Evolutionary conservation across 2,113 vertebrate species (phyloP).

Genomic region (Dasyprocta punctata): DNA sequence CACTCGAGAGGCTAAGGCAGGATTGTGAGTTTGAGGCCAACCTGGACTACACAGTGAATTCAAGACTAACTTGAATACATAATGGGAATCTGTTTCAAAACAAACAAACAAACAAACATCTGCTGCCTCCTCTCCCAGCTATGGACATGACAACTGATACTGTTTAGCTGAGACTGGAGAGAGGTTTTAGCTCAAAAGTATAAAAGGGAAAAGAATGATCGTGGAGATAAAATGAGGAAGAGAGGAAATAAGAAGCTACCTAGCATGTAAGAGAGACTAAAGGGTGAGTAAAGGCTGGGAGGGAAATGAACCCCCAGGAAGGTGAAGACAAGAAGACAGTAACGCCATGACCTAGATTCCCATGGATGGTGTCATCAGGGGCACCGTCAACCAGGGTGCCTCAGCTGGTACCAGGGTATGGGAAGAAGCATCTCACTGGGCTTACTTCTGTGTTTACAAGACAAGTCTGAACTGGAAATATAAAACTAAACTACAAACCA

Average conservation of each 20-base stretch:
- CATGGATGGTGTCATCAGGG: background rate
- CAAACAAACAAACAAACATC: background rate
- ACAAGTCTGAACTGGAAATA: background rate
- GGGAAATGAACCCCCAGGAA: background rate
- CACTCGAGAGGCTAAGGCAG: background rate
- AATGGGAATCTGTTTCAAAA: background rate
- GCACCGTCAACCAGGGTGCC: background rate
- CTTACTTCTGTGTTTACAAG: background rate
- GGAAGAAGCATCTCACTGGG: background rate
- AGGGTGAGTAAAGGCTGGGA: background rate
- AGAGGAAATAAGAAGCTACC: background rate
- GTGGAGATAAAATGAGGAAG: background rate
- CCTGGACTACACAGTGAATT: background rate
- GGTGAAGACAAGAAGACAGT: background rate
- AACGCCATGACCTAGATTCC: background rate
- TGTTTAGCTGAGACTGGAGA: background rate
- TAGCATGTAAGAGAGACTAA: background rate
- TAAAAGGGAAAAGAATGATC: background rate
- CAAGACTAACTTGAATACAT: background rate
- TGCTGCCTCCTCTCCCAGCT: background rate
- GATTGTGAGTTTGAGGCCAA: background rate
- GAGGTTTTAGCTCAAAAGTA: conserved; percentile 34
- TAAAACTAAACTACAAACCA: background rate
- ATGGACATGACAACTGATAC: background rate
- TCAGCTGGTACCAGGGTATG: background rate